Conservation (phyloP, 2,797 vertebrate genomes). For the Aphelocoma californica region DNA sequence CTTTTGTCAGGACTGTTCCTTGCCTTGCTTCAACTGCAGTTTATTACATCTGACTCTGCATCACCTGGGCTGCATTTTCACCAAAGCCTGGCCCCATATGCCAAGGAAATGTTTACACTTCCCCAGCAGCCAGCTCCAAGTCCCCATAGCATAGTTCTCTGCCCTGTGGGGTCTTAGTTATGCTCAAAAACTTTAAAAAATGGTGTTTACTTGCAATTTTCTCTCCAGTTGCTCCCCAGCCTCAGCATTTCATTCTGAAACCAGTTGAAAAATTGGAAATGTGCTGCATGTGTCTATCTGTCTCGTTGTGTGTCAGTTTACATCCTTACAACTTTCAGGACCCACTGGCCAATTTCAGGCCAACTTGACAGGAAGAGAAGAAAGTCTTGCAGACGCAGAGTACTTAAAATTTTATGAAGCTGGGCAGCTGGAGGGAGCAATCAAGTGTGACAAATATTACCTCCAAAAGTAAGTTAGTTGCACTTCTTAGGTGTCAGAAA, state of each 20-base stretch:
- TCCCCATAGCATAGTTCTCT: not conserved
- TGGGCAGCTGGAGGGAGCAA: not conserved
- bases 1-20: not conserved
- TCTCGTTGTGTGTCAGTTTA: not conserved
- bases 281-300: not conserved
- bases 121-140: not conserved
- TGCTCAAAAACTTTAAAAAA: not conserved
- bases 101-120: not conserved
- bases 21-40: not conserved
- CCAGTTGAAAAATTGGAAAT: not conserved
- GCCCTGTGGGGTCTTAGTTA: not conserved
- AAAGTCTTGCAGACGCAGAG: not conserved
- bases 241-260: not conserved
- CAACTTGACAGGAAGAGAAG: not conserved
- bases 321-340: not conserved
- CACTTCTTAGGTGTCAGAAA: not conserved
- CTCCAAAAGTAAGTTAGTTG: not conserved
- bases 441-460: not conserved
- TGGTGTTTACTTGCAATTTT: not conserved
- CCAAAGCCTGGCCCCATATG: not conserved
- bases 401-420: not conserved
- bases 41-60: not conserved
- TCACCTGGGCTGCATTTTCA: not conserved
- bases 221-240: not conserved
- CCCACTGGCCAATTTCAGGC: not conserved